Base-by-base conservation (phyloP, 92 coral and sea anemone genomes). In the Parazoanthus swiftii region DNA sequence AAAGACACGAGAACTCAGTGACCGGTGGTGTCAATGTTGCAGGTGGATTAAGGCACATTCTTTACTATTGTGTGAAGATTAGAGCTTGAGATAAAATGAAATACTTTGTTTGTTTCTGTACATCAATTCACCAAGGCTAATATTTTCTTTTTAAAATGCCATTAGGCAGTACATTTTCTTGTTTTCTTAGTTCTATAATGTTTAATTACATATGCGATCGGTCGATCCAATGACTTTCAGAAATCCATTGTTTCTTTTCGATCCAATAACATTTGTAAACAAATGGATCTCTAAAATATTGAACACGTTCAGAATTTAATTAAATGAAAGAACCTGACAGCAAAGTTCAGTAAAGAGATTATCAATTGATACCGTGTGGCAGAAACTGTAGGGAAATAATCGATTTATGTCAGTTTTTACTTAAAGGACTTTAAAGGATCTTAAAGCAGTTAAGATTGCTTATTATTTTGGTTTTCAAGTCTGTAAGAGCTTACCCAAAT, bases 301-400 rank as follows among this genome's bases (percentile, higher is more conserved):
- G 81, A 15, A 23, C 48, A 63, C 56, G 37, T 81, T 39, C 14
- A 65, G 85, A 39, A 26, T 81, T 63, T 81, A 81, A 81, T 81
- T 81, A 81, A 81, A 37, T 66, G 74, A 81, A 42, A 66, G 15
- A 21, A 81, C 56, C 38, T 42, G 85, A 81, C 13, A 25, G 15
- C 10, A 81, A 81, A 63, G 44, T 80, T 51, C 67, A 33, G 25
- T 15, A 14, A 23, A 81, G 56, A 36, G 44, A 33, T 2, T 74
- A 37, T 26, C 26, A 74, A 39, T 14, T 74, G 33, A 25, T 25
- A 79, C 20, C 37, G 0, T 50, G 83, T 33, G 6, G 42, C 38
- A 5, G n/a, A 3, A 29, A 54, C 4, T 14, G 67, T 23, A 51
- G 0, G 67, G 20, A 46, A 50, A 5, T 20, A 21, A 5, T 25